A percentile compares a stretch with the other conserved stretches of the same genome.
phyloP scores from a whole-genome alignment of 2,113 vertebrate genomes.

The Hypocryptadius cinnamomeus region DNA sequence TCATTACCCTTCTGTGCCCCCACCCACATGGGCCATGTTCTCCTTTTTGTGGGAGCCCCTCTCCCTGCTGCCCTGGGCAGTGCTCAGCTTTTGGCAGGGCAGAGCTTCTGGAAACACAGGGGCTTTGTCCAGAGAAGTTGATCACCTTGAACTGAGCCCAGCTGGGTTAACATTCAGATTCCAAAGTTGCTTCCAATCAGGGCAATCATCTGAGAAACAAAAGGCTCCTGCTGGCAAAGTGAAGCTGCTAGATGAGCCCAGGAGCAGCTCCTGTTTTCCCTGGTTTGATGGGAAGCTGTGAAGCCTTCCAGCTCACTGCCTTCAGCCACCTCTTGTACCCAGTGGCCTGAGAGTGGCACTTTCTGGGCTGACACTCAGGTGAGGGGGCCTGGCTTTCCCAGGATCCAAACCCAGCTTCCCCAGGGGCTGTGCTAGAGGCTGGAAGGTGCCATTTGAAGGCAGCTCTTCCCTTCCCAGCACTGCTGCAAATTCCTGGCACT shows the following conservation, averaged over 20 bases:
- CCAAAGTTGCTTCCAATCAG: neutral
- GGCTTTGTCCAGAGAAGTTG: neutral
- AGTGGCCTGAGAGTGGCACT: neutral
- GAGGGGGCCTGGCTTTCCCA: neutral
- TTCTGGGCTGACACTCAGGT: neutral
- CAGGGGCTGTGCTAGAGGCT: neutral
- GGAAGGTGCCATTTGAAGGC: neutral
- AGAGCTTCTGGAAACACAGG: neutral
- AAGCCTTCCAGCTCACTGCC: neutral
- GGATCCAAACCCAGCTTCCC: neutral
- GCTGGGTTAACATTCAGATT: neutral
- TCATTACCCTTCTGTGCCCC: neutral
- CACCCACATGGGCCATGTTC: neutral
- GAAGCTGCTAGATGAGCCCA: neutral
- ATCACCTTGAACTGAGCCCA: neutral
- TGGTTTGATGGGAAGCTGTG: neutral
- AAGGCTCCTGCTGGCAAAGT: neutral
- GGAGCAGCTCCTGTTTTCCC: neutral
- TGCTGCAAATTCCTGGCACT: fast-evolving
- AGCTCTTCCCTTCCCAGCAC: neutral
- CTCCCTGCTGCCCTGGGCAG: neutral
- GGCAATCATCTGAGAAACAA: neutral
- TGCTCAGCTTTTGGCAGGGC: neutral
- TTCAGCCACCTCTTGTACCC: neutral
- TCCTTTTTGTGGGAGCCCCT: neutral